These are phyloP conservation scores for Byasa hedistus DNA, from an alignment of 2,888 invertebrate genomes.

Conservation along the genomic window DNA sequence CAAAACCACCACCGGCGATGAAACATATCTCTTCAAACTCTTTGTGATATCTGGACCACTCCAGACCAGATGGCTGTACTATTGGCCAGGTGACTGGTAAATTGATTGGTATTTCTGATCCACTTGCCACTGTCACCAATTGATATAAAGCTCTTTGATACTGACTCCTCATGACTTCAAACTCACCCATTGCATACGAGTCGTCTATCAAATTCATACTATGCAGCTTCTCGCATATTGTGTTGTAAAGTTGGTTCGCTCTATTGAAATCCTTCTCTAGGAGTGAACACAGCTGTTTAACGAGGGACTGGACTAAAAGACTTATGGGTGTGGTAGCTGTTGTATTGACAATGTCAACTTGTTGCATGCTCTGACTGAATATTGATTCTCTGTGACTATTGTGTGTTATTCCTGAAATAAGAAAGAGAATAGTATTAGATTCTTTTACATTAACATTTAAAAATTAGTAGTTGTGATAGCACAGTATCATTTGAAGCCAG, in stretches of 20 bases:
- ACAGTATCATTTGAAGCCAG: background rate
- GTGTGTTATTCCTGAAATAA: slow-evolving; percentile 51
- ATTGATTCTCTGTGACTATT: slow-evolving; percentile 59
- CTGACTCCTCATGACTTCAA: slow-evolving; percentile 84
- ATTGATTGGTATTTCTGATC: slow-evolving; percentile 73
- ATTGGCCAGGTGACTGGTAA: slow-evolving; percentile 77
- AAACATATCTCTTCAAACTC: slow-evolving; percentile 86
- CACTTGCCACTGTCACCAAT: slow-evolving; percentile 81
- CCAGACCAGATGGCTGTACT: slow-evolving; percentile 70
- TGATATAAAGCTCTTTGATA: slow-evolving; percentile 84
- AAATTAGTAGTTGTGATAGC: background rate
- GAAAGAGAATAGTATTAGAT: background rate
- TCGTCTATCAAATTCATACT: slow-evolving; percentile 85
- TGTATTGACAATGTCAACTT: slow-evolving; percentile 63
- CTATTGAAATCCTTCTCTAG: slow-evolving; percentile 81
- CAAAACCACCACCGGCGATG: slow-evolving; percentile 88
- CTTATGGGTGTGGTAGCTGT: slow-evolving; percentile 81
- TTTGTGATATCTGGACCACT: slow-evolving; percentile 83
- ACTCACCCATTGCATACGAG: slow-evolving; percentile 84
- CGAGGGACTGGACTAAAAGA: slow-evolving; percentile 84
- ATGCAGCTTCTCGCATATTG: slow-evolving; percentile 84
- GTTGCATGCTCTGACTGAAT: slow-evolving; percentile 59
- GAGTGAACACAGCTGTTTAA: slow-evolving; percentile 83
- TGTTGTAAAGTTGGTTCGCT: slow-evolving; percentile 82
- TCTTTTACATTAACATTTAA: background rate